Evolutionary conservation across 2,888 invertebrate genomes (phyloP).

Genomic region (Eupeodes latifasciatus): DNA sequence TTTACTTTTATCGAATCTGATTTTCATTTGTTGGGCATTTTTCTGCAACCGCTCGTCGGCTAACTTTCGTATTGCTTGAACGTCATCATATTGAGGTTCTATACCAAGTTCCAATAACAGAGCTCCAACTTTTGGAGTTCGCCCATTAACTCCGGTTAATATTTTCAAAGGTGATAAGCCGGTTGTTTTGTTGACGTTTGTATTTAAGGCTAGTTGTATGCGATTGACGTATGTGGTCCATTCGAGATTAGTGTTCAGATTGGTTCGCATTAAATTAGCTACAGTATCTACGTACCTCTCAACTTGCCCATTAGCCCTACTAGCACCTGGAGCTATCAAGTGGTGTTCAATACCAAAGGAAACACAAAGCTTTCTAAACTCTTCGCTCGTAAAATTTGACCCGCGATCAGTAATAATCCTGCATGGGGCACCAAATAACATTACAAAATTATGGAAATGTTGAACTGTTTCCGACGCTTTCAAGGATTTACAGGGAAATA

Average conservation of each 20-base stretch:
- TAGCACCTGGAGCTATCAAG: constrained; percentile 52
- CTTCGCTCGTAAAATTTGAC: too few species aligned
- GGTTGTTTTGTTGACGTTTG: constrained; percentile 23
- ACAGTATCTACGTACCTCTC: constrained; percentile 18
- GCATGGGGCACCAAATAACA: too few species aligned
- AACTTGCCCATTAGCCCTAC: constrained; percentile 45
- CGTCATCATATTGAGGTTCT: constrained; percentile 8
- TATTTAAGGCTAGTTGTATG: constrained; percentile 15
- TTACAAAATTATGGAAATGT: too few species aligned
- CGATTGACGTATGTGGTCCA: constrained; percentile 14
- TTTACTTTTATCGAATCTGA: constrained; percentile 41
- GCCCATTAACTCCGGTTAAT: not conserved
- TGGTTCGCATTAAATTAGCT: constrained; percentile 16
- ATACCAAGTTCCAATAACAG: not conserved
- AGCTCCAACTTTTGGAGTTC: not conserved
- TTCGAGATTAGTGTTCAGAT: constrained; percentile 20
- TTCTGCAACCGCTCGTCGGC: not conserved
- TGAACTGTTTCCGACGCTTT: too few species aligned
- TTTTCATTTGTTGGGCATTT: constrained; percentile 17
- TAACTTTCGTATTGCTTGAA: not conserved
- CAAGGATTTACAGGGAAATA: too few species aligned
- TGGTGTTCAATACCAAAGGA: too few species aligned
- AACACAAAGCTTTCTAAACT: too few species aligned
- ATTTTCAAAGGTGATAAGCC: constrained; percentile 30
- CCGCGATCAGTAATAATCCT: too few species aligned